Percentiles rank a stretch among this genome's conserved stretches.
phyloP scores from a whole-genome alignment of 2,888 invertebrate genomes.

The Coelopa pilipes region DNA sequence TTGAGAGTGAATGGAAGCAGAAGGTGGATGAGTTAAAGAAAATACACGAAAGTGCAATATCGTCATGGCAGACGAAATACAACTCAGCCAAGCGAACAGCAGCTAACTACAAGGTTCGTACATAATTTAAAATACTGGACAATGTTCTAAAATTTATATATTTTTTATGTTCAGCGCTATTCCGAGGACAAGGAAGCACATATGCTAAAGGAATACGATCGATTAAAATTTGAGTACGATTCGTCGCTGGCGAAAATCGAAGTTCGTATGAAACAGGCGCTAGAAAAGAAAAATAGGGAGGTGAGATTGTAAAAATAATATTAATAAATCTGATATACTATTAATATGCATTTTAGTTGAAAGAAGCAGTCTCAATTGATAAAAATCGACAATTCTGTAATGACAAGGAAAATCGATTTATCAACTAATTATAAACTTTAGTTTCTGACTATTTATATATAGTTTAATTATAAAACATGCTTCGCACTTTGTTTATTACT shows the following conservation, averaged over 20 bases:
- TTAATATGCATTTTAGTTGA: conserved; percentile 41
- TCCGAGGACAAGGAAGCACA: conserved; percentile 74
- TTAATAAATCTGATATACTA: neutral
- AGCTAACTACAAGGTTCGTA: conserved; percentile 70
- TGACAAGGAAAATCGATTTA: conserved; percentile 51
- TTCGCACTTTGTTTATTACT: conserved; percentile 13
- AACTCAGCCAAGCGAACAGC: conserved; percentile 73
- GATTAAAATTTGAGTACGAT: conserved; percentile 73
- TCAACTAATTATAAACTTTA: conserved; percentile 3
- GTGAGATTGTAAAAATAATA: conserved; percentile 36
- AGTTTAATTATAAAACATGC: neutral
- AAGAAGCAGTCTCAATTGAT: conserved; percentile 39
- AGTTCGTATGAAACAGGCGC: conserved; percentile 53
- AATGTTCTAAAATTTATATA: neutral
- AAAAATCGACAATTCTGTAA: conserved; percentile 35
- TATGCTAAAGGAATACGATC: conserved; percentile 72
- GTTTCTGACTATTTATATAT: neutral
- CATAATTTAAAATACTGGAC: neutral
- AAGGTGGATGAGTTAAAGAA: conserved; percentile 69
- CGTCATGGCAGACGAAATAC: conserved; percentile 71
- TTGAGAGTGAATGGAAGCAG: conserved; percentile 67
- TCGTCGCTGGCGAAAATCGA: conserved; percentile 57
- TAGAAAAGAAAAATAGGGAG: conserved; percentile 55
- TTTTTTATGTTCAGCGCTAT: conserved; percentile 68
- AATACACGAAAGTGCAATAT: conserved; percentile 68